phyloP scores from a whole-genome alignment of 2,113 vertebrate species.

The Gnathonemus longibarbis region DNA sequence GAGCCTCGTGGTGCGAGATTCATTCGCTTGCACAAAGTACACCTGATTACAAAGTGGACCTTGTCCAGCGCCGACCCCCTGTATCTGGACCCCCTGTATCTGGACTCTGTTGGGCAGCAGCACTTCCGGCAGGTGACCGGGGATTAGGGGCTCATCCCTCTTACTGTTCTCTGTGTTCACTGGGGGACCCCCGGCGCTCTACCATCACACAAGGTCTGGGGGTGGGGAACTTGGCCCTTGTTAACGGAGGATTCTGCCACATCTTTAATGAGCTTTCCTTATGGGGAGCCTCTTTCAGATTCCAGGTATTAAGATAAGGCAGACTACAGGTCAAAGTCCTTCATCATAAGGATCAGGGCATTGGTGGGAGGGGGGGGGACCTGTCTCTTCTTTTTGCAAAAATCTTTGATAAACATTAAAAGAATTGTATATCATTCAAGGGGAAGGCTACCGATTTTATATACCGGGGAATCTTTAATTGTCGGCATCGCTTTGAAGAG shows the following conservation, averaged over 20 bases:
- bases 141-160: conserved; percentile 14
- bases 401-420: not conserved
- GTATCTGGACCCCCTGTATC: not conserved
- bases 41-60: not conserved
- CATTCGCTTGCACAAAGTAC: not conserved
- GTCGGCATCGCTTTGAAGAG: not conserved
- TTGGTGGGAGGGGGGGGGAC: not conserved
- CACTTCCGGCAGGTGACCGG: not conserved
- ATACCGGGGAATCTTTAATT: not conserved
- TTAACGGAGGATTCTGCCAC: not conserved
- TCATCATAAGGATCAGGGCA: not conserved
- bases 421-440: not conserved
- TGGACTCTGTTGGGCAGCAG: not conserved
- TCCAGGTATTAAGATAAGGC: not conserved
- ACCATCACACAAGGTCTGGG: not conserved
- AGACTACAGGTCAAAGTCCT: not conserved
- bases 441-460: not conserved
- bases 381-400: not conserved
- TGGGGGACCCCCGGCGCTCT: not conserved
- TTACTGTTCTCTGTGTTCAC: not conserved
- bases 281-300: not conserved
- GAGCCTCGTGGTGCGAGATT: not conserved
- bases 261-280: not conserved
- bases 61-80: not conserved
- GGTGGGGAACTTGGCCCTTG: not conserved